Evolutionary conservation across 2,797 vertebrate species (phyloP).

Genomic region (Pelochelys cantorii): DNA sequence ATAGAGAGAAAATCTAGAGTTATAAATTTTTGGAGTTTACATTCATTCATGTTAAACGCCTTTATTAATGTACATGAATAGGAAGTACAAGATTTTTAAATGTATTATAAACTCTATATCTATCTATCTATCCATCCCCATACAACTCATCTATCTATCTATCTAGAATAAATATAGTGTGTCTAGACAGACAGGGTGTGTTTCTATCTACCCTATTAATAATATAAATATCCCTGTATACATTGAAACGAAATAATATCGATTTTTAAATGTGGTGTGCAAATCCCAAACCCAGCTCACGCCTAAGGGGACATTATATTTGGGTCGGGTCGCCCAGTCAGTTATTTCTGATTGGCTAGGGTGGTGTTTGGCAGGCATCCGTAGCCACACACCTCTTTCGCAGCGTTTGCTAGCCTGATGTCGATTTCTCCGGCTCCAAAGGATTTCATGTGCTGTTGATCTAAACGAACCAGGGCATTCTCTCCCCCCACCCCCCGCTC

Average conservation of each 20-base stretch:
- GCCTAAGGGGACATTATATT: background rate
- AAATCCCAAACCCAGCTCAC: background rate
- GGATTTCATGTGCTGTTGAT: background rate
- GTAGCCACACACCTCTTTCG: background rate
- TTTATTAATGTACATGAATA: background rate
- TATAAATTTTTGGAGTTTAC: background rate
- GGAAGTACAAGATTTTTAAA: background rate
- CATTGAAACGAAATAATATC: background rate
- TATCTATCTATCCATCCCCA: too few relatives aligned
- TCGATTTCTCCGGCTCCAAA: background rate
- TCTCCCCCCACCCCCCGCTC: slow-evolving; percentile 37
- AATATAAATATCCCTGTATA: background rate
- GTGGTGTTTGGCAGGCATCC: background rate
- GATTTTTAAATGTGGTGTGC: background rate
- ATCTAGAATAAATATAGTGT: background rate
- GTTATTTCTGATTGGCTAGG: background rate
- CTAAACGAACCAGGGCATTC: background rate
- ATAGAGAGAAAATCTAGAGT: background rate
- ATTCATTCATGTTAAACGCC: background rate
- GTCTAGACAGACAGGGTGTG: background rate
- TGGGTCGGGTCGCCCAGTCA: background rate
- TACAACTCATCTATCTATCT: too few relatives aligned
- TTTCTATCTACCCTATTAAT: background rate
- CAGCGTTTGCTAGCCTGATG: background rate
- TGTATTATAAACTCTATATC: too few relatives aligned